Conservation (phyloP, 2,113 vertebrate species). For the Dipodomys merriami region DNA sequence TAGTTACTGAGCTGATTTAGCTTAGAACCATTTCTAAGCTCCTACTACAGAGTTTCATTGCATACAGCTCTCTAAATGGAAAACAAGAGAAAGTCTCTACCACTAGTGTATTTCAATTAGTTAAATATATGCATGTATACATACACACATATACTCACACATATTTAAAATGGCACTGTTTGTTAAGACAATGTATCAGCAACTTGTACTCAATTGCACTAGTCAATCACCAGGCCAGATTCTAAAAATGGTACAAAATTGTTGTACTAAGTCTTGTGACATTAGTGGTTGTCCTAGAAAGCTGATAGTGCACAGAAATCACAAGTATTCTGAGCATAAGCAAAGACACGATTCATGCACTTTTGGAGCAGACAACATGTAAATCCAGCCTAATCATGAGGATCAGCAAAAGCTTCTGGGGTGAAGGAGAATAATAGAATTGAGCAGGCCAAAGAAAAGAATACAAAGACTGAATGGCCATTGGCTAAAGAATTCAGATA, state of each 20-base stretch:
- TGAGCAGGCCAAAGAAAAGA: neutral
- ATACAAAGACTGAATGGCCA: neutral
- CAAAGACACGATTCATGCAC: neutral
- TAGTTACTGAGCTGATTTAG: slow-evolving; percentile 26
- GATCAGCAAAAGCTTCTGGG: neutral
- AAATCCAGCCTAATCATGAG: neutral
- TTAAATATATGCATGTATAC: too few relatives aligned
- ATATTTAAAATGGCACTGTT: neutral
- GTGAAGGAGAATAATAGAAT: neutral
- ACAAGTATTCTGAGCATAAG: neutral
- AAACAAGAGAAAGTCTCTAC: neutral
- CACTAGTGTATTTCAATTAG: too few relatives aligned
- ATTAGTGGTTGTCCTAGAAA: neutral
- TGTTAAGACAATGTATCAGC: neutral
- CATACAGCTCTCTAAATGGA: neutral
- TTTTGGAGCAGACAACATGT: neutral
- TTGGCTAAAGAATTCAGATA: neutral
- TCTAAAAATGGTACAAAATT: neutral
- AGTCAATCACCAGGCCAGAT: neutral
- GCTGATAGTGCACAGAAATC: neutral
- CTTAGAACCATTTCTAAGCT: slow-evolving; percentile 36
- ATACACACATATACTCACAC: too few relatives aligned
- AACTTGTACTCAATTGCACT: neutral
- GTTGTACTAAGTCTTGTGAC: too few relatives aligned
- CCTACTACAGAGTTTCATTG: neutral